phyloP scores from a whole-genome alignment of 2,797 vertebrate species.

The Gadopsis bispinosus region DNA sequence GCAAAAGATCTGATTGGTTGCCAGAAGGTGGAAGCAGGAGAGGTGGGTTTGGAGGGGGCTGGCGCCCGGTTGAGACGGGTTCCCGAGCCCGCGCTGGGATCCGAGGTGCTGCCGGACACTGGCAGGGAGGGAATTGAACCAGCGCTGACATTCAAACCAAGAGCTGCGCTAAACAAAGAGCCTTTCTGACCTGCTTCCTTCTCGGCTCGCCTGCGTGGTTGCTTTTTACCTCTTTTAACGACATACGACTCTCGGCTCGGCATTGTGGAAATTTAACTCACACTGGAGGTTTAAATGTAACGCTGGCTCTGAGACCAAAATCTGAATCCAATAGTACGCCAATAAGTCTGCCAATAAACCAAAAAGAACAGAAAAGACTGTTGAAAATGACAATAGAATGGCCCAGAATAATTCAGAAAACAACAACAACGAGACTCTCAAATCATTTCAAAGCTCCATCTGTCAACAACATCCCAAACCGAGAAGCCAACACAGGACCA shows the following conservation, averaged over 20 bases:
- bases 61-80: slow-evolving; percentile 21
- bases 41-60: slow-evolving; percentile 85
- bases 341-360: background rate
- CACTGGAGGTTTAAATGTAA: slow-evolving; percentile 22
- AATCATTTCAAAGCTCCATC: slow-evolving; percentile 26
- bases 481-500: slow-evolving; percentile 42
- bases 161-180: slow-evolving; percentile 87
- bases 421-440: slow-evolving; percentile 18
- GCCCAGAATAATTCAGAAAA: background rate
- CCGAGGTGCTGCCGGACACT: slow-evolving; percentile 20
- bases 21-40: slow-evolving; percentile 91
- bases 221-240: slow-evolving; percentile 83
- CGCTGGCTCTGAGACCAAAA: background rate
- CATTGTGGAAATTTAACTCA: slow-evolving; percentile 78
- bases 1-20: slow-evolving; percentile 99
- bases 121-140: slow-evolving; percentile 62
- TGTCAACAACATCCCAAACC: slow-evolving; percentile 59
- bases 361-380: background rate
- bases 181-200: slow-evolving; percentile 87
- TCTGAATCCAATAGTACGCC: background rate
- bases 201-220: slow-evolving; percentile 83
- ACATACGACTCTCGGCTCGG: slow-evolving; percentile 89
- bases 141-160: slow-evolving; percentile 85
- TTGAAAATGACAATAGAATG: background rate
- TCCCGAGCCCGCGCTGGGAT: slow-evolving; percentile 23